phyloP scores from a whole-genome alignment of 2,113 vertebrate species.

The Fregetta grallaria region DNA sequence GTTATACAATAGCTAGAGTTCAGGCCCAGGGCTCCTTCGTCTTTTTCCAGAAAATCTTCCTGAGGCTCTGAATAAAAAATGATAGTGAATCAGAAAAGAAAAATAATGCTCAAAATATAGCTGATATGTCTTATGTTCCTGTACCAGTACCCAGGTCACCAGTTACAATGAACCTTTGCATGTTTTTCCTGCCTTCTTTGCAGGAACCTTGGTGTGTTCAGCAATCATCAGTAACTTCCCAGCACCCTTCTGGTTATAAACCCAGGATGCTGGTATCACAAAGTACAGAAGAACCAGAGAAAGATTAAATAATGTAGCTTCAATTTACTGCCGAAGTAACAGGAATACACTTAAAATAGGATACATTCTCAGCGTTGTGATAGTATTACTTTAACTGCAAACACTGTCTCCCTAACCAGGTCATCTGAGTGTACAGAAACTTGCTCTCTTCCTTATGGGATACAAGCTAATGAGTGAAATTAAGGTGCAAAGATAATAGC shows the following conservation, averaged over 20 bases:
- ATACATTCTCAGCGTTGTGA: neutral
- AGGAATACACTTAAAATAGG: neutral
- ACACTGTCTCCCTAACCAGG: neutral
- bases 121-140: neutral
- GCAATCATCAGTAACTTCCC: neutral
- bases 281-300: neutral
- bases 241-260: neutral
- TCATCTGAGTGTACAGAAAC: neutral
- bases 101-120: neutral
- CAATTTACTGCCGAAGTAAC: neutral
- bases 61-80: constrained; percentile 6
- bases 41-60: neutral
- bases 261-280: neutral
- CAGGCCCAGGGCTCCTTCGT: neutral
- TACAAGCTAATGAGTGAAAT: constrained; percentile 46
- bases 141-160: neutral
- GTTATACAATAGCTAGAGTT: neutral
- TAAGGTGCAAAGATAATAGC: constrained; percentile 29
- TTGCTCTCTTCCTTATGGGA: neutral
- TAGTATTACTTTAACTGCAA: neutral
- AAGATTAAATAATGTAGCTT: neutral
- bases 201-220: neutral
- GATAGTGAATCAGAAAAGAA: neutral
- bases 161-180: neutral
- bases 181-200: neutral